Conservation (phyloP, 2,888 invertebrate species). For the Lasius platythorax region DNA sequence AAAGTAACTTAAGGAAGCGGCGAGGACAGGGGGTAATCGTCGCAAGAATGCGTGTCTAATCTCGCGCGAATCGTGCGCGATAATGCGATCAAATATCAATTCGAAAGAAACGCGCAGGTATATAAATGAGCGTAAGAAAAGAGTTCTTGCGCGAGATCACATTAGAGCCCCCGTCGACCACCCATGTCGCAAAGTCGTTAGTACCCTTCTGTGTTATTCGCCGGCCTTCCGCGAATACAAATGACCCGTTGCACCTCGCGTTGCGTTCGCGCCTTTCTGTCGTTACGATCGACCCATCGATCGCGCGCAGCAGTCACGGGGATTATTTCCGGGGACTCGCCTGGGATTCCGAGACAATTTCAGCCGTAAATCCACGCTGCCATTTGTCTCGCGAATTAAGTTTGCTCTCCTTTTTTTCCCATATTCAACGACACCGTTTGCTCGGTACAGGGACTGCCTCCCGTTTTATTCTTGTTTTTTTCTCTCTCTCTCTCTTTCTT, state of each 20-base stretch:
- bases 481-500: not conserved
- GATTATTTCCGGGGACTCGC: conserved; percentile 50
- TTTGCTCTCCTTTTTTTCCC: conserved; percentile 65
- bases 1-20: not conserved
- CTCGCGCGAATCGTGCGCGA: not conserved
- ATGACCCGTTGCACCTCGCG: conserved; percentile 22
- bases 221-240: conserved; percentile 13
- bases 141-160: conserved; percentile 6
- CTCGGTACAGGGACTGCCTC: not conserved
- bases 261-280: not conserved
- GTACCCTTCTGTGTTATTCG: conserved; percentile 4
- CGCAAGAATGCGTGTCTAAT: not conserved
- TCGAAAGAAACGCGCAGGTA: not conserved
- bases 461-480: not conserved
- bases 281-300: conserved; percentile 44
- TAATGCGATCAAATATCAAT: not conserved
- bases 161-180: conserved; percentile 23
- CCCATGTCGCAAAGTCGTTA: conserved; percentile 40
- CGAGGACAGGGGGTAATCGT: too few relatives aligned
- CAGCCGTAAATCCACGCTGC: conserved; percentile 63
- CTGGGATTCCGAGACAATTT: conserved; percentile 67
- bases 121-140: conserved; percentile 16
- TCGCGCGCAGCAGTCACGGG: conserved; percentile 4
- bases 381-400: conserved; percentile 73
- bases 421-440: conserved; percentile 60